Evolutionary conservation across 2,888 invertebrate species (phyloP), one percentile per base, ranked within the genome.

Genomic region (Phalera bucephala): DNA sequence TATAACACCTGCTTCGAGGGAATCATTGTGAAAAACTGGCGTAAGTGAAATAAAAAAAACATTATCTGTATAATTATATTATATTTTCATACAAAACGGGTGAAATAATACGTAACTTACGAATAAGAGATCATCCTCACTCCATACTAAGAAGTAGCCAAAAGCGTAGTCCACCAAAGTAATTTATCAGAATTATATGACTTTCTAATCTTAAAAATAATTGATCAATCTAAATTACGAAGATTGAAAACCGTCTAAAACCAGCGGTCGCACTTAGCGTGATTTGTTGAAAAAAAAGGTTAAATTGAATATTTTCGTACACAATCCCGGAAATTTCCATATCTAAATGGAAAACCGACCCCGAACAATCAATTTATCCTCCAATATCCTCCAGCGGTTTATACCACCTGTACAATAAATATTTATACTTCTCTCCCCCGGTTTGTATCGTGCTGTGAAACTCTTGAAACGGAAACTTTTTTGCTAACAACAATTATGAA

Each of bases 321-420:
- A 88, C 87, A 87, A 87, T 87, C 88, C 86, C 75, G 74, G 75
- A 86, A 86, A 89, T 89, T 88, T 89, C 88, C 88, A 89, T 89
- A 88, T 88, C 88, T 89, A 89, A 89, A 89, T 89, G 88, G 88
- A 87, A 89, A 89, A 88, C 86, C 88, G 82, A 87, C 85, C 88
- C 85, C 81, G 85, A 81, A 87, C 88, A 89, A 88, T 89, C 88
- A 89, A 89, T 89, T 88, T 88, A 89, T 87, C 88, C 86, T 76
- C 75, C 87, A 85, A 87, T 87, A 88, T 88, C 86, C 86, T 86
- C 80, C 67, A 82, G 85, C 85, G 85, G 86, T 86, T 85, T 87
- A 88, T 85, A 86, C 85, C 87, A 87, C 87, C 87, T 87, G 88
- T 85, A 86, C 84, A 82, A 88, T 87, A 87, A 87, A 89, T 88